phyloP scores from a whole-genome alignment of 2,888 invertebrate species.

The Entomobrya multifasciata region DNA sequence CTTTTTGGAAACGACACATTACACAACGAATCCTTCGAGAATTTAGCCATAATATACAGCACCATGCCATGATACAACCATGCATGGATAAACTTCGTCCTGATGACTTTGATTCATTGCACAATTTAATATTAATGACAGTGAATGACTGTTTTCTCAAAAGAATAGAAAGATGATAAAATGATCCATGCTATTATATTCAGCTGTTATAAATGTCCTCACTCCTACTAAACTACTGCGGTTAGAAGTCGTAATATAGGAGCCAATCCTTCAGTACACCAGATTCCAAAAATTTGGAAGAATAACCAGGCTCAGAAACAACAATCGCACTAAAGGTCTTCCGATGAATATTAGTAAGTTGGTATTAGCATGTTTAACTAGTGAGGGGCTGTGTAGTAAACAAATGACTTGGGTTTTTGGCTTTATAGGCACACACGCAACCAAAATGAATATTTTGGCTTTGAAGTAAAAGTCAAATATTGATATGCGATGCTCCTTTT shows the following conservation, averaged over 20 bases:
- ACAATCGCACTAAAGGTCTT: constrained; percentile 3
- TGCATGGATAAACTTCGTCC: constrained; percentile 35
- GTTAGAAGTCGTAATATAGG: no score
- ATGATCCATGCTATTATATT: constrained; percentile 7
- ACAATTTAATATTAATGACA: constrained; percentile 55
- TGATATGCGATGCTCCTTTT: constrained; percentile 30
- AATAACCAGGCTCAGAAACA: neutral
- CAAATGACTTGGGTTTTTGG: constrained; percentile 21
- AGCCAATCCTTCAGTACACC: no score
- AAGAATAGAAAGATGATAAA: constrained; percentile 33
- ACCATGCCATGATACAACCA: no score
- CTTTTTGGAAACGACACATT: constrained; percentile 1
- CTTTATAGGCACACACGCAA: no score
- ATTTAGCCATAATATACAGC: neutral
- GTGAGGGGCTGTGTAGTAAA: neutral
- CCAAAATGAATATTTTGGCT: constrained; percentile 39
- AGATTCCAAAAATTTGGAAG: constrained; percentile 15
- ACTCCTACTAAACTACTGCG: neutral
- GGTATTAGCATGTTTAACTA: neutral
- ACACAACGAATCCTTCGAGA: constrained; percentile 3
- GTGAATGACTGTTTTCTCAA: constrained; percentile 45
- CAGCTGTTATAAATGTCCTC: neutral
- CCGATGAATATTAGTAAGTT: neutral
- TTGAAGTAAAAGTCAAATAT: constrained; percentile 56
- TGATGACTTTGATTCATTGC: constrained; percentile 54